These are phyloP conservation scores for Trematomus loennbergii DNA, from an alignment of 2,113 vertebrate genomes.

Conservation along the genomic window DNA sequence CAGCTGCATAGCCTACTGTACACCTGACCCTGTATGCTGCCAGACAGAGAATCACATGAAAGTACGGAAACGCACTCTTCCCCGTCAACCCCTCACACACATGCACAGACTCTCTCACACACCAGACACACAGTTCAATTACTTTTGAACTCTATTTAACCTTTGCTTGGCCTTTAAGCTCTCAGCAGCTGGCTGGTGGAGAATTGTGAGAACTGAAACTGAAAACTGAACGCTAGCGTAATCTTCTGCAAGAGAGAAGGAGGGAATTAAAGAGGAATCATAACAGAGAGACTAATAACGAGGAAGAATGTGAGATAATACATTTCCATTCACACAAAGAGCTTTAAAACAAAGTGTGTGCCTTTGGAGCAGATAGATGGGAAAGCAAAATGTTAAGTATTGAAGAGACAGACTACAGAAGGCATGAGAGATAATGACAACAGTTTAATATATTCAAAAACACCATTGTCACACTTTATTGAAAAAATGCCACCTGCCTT, in stretches of 20 bases:
- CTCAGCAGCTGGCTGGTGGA: constrained; percentile 72
- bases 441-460: constrained; percentile 32
- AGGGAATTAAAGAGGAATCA: constrained; percentile 7
- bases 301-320: not conserved
- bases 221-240: constrained; percentile 67
- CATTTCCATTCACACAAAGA: not conserved
- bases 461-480: constrained; percentile 79
- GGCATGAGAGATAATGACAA: not conserved
- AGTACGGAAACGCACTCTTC: no score
- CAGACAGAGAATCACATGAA: no score
- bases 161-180: constrained; percentile 46
- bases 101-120: constrained; percentile 9
- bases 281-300: not conserved
- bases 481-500: constrained; percentile 70
- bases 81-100: not conserved
- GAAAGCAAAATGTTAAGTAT: not conserved
- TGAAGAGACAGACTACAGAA: not conserved
- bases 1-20: no score
- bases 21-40: no score
- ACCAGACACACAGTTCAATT: not conserved
- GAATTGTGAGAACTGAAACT: constrained; percentile 71
- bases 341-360: not conserved
- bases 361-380: not conserved
- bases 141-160: constrained; percentile 66
- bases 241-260: constrained; percentile 49